These are phyloP conservation scores for Oenanthe melanoleuca DNA, from an alignment of 2,113 vertebrate genomes.

Conservation along the genomic window DNA sequence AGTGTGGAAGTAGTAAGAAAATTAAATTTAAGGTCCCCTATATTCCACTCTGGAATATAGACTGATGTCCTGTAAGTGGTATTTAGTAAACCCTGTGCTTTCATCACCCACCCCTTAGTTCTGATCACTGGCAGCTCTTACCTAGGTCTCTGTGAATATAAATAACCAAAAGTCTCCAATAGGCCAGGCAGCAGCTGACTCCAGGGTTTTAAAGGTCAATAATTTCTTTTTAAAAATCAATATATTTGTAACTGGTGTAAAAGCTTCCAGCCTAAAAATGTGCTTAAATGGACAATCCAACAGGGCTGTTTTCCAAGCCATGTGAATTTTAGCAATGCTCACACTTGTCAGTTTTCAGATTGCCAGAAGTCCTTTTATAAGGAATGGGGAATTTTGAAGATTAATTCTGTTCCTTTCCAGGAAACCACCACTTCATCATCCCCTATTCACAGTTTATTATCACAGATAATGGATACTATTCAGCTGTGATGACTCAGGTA, in stretches of 20 bases:
- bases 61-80: not conserved
- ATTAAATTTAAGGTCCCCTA: not conserved
- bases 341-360: not conserved
- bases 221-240: slow-evolving; percentile 39
- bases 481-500: not conserved
- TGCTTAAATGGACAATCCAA: not conserved
- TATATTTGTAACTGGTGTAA: slow-evolving; percentile 14
- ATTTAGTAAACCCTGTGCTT: not conserved
- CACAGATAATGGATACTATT: not conserved
- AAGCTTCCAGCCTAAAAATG: slow-evolving; percentile 26
- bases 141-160: not conserved
- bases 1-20: not conserved
- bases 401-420: slow-evolving; percentile 3
- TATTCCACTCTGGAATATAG: rapidly evolving
- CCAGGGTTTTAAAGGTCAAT: slow-evolving; percentile 40
- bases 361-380: not conserved
- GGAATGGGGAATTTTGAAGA: not conserved
- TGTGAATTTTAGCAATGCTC: not conserved
- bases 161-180: not conserved
- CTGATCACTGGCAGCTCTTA: not conserved
- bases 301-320: not conserved
- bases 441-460: not conserved
- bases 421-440: not conserved
- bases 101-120: not conserved
- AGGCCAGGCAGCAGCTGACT: not conserved